Base-by-base conservation (phyloP, 2,888 invertebrate genomes). In the Conchocele bisecta region DNA sequence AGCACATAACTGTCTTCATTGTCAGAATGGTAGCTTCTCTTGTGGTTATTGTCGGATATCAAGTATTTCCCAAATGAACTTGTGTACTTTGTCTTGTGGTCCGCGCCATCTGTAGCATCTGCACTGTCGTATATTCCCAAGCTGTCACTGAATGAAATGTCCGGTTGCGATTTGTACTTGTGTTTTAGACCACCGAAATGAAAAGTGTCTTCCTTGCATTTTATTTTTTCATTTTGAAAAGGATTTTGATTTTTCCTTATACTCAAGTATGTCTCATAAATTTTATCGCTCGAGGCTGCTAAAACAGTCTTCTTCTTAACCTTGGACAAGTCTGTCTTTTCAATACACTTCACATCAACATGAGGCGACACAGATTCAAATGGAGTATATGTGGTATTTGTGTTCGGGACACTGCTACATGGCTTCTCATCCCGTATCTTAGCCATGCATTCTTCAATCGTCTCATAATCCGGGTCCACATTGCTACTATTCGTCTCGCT, bases 251-350 rank as follows among this genome's bases (percentile, higher is more conserved):
- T 77, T 22, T 54, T 26, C 15, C 70, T 65, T 15, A 67, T 24
- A 60, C 70, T 73, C 2, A 77, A 53, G 46, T 77, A 77, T 2
- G 77, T 77, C 50, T 77, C 73, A 61, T 77, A 77, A 13, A 77
- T 77, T 51, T 77, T 77, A 41, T 77, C 73, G 24, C 65, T 60
- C 4, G 77, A 77, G 29, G 77, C 77, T 35, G 77, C 77, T 29
- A 77, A 54, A 3, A 77, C 67, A 17, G 59, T 64, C 28, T 60
- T 71, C 22, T 71, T 77, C 64, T 67, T 70, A 4, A 44, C 48
- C 39, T 29, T 57, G 13, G 17, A 20, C 11, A 54, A 37, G 6
- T 22, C 13, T 26, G 48, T 29, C 6, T 4, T 9, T 3, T 24
- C 11, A n/a, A n/a, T n/a, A n/a, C n/a, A n/a, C 4, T 48, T 31